Evolutionary conservation across 2,888 invertebrate species (phyloP).

Genomic region (Caenorhabditis panamensis): DNA sequence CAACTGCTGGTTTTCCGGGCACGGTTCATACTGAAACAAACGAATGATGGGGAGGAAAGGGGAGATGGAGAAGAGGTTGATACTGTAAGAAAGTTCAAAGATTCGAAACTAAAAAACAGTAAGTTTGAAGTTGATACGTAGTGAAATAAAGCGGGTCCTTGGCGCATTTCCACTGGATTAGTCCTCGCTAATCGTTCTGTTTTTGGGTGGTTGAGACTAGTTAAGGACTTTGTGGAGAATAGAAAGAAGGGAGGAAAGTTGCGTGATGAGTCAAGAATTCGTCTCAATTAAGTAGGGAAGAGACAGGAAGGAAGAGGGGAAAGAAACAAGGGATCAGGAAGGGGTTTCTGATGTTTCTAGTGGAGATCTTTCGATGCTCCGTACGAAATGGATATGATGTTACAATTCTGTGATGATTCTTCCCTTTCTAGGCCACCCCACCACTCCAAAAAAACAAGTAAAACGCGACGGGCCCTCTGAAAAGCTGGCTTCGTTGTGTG

Average conservation of each 20-base stretch:
- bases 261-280: constrained; percentile 46
- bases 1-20: constrained; percentile 53
- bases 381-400: too few relatives aligned
- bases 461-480: background rate
- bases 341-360: too few relatives aligned
- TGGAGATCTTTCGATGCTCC: too few relatives aligned
- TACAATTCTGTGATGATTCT: too few relatives aligned
- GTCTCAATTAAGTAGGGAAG: constrained; percentile 36
- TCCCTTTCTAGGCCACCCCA: too few relatives aligned
- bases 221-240: too few relatives aligned
- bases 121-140: too few relatives aligned
- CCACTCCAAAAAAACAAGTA: background rate
- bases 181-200: constrained; percentile 26
- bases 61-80: background rate
- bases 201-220: background rate
- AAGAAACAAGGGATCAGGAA: constrained; percentile 7
- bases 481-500: too few relatives aligned
- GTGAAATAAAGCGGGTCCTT: too few relatives aligned
- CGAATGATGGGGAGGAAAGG: background rate
- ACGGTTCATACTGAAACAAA: constrained; percentile 41
- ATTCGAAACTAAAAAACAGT: too few relatives aligned
- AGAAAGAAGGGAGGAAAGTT: constrained; percentile 13
- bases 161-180: too few relatives aligned
- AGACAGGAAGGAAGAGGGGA: constrained; percentile 2
- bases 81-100: too few relatives aligned